phyloP scores from a whole-genome alignment of 2,797 vertebrate species.

The Lateolabrax maculatus region DNA sequence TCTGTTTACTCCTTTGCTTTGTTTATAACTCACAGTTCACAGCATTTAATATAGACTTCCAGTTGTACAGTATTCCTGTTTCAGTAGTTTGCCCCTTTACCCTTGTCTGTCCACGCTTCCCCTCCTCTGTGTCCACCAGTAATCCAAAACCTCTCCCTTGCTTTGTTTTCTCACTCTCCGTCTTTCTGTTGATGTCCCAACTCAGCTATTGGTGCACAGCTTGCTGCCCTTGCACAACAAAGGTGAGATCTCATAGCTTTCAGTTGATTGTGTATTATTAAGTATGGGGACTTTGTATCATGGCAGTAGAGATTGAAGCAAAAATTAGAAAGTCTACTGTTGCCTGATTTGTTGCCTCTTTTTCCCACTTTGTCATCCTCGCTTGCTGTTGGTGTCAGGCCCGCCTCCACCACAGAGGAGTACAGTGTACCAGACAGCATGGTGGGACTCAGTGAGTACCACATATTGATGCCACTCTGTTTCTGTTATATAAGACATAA shows the following conservation, averaged over 20 bases:
- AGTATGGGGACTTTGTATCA: background rate
- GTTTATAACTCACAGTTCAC: background rate
- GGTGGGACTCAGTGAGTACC: constrained; percentile 92
- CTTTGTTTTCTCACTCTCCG: constrained; percentile 13
- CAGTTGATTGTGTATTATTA: background rate
- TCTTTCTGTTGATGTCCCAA: constrained; percentile 11
- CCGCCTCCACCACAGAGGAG: constrained; percentile 88
- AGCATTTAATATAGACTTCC: background rate
- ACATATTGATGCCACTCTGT: background rate
- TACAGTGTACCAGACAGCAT: constrained; percentile 93
- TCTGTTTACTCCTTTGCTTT: background rate
- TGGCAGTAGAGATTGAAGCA: background rate
- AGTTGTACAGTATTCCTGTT: background rate
- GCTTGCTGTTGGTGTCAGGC: constrained; percentile 54
- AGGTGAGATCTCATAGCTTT: constrained; percentile 79
- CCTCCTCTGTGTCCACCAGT: constrained; percentile 8
- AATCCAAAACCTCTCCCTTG: constrained; percentile 44
- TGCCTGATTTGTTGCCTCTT: constrained; percentile 13
- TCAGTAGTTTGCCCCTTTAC: constrained; percentile 17
- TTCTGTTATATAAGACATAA: background rate
- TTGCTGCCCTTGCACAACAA: constrained; percentile 90
- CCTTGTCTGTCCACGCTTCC: background rate
- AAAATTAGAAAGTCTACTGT: background rate
- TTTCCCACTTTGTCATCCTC: background rate
- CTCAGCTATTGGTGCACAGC: constrained; percentile 88